These are phyloP conservation scores for Ispidina picta DNA, from an alignment of 2,797 vertebrate genomes.

Conservation along the genomic window DNA sequence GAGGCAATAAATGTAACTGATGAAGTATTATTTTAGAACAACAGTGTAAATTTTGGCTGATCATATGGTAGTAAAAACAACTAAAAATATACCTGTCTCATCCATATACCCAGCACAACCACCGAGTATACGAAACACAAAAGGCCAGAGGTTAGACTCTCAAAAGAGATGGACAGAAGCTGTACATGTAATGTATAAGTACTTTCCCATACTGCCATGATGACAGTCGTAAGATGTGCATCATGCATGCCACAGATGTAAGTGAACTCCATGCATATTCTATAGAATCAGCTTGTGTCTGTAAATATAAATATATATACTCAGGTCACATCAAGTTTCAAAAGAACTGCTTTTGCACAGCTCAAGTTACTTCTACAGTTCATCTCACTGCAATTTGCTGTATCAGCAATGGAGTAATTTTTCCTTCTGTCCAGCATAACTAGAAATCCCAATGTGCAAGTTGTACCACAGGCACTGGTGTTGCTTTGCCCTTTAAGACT, in stretches of 20 bases:
- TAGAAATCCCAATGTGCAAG: not conserved
- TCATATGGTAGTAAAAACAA: not conserved
- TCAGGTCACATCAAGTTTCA: not conserved
- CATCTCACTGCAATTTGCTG: not conserved
- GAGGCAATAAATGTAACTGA: not conserved
- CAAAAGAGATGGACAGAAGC: not conserved
- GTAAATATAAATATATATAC: not conserved
- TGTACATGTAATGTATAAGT: not conserved
- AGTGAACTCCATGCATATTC: not conserved
- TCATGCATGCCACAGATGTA: not conserved
- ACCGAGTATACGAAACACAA: not conserved
- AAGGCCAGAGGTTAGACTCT: not conserved
- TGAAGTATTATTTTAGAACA: not conserved
- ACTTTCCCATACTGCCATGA: not conserved
- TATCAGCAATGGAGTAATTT: not conserved
- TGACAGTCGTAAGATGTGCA: not conserved
- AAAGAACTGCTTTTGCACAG: not conserved
- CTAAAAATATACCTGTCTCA: not conserved
- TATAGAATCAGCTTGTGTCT: not conserved
- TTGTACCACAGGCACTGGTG: not conserved
- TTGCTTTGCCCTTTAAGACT: not conserved
- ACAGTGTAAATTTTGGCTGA: not conserved
- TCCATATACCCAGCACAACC: not conserved
- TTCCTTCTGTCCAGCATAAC: not conserved
- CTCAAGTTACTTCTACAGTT: not conserved